Base-by-base conservation (phyloP, 2,888 invertebrate species). In the Hanleya hanleyi region DNA sequence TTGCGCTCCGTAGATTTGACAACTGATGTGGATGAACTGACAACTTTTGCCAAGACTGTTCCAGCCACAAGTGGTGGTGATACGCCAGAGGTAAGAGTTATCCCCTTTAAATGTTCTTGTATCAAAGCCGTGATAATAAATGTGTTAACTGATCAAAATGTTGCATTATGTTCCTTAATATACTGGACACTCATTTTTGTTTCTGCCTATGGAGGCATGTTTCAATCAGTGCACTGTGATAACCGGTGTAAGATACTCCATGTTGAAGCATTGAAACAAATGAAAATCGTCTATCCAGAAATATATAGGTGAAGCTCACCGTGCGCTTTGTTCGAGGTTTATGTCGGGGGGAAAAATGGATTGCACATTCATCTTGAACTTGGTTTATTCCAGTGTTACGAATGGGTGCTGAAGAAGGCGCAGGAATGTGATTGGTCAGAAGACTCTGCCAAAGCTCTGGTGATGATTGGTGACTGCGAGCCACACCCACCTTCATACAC, bases 381-480 rank as follows among this genome's bases (percentile, higher is more conserved):
- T n/a, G n/a, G n/a, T n/a, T 57, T 4, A 61, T 50, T 72, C 0
- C 76, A 87, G 88, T 85, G 85, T 35, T 89, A 89, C 68, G 88
- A 89, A 76, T 87, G 86, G 87, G 86, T 83, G 7, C 76, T 89
- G 49, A 73, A 81, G 5, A 84, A 84, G 71, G 86, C 87, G 0
- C 87, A 87, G 57, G 79, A 80, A 22, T 49, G 88, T 50, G 88
- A 88, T 76, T 88, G 88, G 88, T 81, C 86, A 1, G 88, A 88
- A 71, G 82, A 86, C 57, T 86, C 88, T 0, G 88, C 87, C 41
- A 88, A 88, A 69, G 88, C 87, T 0, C 77, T 89, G 61, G 86
- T 89, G 6, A 81, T 89, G 68, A 88, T 89, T 49, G 89, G 88
- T 7, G 89, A 89, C 71, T 75, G 77, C 18, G 67, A 76, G 26